phyloP scores from a whole-genome alignment of 2,797 vertebrate species.

The Enteromius fasciolatus region DNA sequence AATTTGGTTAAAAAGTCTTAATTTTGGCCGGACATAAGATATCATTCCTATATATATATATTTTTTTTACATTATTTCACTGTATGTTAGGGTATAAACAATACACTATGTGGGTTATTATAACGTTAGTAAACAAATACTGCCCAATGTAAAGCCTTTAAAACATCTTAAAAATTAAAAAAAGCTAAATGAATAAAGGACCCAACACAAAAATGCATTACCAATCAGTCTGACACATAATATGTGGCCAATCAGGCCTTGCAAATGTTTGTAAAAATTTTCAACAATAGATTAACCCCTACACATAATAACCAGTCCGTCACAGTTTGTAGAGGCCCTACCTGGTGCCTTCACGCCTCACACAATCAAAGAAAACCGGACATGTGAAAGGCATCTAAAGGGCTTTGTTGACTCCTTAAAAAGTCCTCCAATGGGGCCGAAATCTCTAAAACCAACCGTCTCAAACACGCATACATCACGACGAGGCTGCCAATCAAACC shows the following conservation, averaged over 20 bases:
- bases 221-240: background rate
- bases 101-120: background rate
- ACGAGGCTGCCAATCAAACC: background rate
- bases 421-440: constrained; percentile 18
- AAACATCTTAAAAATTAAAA: background rate
- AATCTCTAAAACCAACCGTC: constrained; percentile 18
- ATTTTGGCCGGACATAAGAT: background rate
- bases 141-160: too few species aligned
- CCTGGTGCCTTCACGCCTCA: constrained; percentile 78
- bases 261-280: background rate
- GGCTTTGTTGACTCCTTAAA: constrained; percentile 20
- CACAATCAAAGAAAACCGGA: constrained; percentile 76
- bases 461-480: constrained; percentile 27
- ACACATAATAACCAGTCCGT: background rate
- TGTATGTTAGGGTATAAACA: background rate
- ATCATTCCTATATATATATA: background rate
- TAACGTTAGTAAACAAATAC: background rate
- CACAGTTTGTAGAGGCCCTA: constrained; percentile 65
- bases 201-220: background rate
- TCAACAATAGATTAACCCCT: background rate
- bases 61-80: background rate
- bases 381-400: constrained; percentile 80
- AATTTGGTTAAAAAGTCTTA: background rate
- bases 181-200: background rate
- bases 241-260: background rate